phyloP scores from a whole-genome alignment of 1,140 invertebrate species.

The Drosophila pectinifera region DNA sequence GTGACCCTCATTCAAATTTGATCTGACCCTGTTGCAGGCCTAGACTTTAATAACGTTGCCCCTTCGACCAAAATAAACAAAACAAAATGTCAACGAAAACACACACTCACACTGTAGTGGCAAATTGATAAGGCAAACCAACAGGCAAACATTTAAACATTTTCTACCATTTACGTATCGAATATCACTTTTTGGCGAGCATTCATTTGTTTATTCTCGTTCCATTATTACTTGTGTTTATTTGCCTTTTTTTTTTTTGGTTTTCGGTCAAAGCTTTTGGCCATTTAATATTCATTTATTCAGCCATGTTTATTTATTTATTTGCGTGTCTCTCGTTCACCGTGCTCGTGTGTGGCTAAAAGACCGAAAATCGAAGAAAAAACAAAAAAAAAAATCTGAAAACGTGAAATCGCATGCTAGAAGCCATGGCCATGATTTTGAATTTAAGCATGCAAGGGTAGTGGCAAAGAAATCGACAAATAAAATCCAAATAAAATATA shows the following conservation, averaged over 20 bases:
- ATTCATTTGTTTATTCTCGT: conserved; percentile 51
- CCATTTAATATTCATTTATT: conserved; percentile 83
- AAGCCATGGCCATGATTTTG: conserved; percentile 79
- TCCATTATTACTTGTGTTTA: conserved; percentile 41
- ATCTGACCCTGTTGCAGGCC: conserved; percentile 47
- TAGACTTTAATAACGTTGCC: conserved; percentile 16
- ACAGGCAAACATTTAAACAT: conserved; percentile 74
- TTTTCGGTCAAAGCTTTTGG: conserved; percentile 49
- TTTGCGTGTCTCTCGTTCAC: conserved; percentile 48
- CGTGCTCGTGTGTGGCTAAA: conserved; percentile 40
- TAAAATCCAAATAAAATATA: conserved; percentile 40
- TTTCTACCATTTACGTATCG: conserved; percentile 65
- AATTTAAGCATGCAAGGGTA: conserved; percentile 60
- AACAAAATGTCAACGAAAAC: neutral
- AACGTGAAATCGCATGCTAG: conserved; percentile 78
- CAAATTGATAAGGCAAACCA: conserved; percentile 76
- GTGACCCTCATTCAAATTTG: neutral
- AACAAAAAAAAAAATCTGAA: conserved; percentile 30
- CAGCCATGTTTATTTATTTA: conserved; percentile 79
- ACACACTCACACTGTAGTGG: conserved; percentile 13
- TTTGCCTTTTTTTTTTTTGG: conserved; percentile 43
- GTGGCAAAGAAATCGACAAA: conserved; percentile 34
- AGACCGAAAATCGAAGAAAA: conserved; percentile 37
- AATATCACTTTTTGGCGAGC: conserved; percentile 61
- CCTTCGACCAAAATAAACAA: conserved; percentile 7